Base-by-base conservation (phyloP, 2,888 invertebrate species). In the Drosophila rellima region DNA sequence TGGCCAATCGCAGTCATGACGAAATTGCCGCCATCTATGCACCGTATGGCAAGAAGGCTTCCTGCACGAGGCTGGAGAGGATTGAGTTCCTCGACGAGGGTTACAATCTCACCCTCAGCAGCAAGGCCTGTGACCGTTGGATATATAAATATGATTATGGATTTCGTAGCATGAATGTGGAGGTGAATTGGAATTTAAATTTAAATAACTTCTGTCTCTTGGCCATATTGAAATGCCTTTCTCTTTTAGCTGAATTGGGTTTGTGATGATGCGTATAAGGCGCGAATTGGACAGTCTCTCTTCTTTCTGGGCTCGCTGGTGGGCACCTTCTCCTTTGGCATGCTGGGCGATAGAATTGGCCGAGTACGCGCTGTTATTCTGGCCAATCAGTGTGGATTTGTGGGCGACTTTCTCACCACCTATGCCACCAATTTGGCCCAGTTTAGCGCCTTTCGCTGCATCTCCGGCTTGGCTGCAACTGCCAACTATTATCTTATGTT, bases 401-500 rank as follows among this genome's bases (percentile, higher is more conserved):
- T 93, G 20, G 94, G 94, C 5, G 94, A 94, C 74, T 90, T 94
- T 29, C 86, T 93, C 0, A 94, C 94, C 13, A 90, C 93, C 17
- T 93, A 94, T 56, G 91, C 94, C n/a, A 89, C 84, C 10, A 92
- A 92, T 67, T 91, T 93, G 61, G 74, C 91, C 11, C 89, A 92
- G 56, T 94, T 94, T 82, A 78, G 75, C 39, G 64, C 55, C 4
- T 93, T 94, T 66, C 91, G 94, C 73, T 94, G 94, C 87, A 84
- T 94, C 42, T 94, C 94, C 13, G 95, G 95, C 26, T 90, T 94
- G 75, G 94, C 94, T 18, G 94, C 94, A 51, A 94, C 94, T 78
- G 92, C 93, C 15, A 94, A 94, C 88, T 94, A 94, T 84, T 93
- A 94, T 67, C 93, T 94, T 92, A 94, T 94, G 94, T 94, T 94